These are phyloP conservation scores for Eupeodes latifasciatus DNA, from an alignment of 2,888 invertebrate species.

Conservation along the genomic window DNA sequence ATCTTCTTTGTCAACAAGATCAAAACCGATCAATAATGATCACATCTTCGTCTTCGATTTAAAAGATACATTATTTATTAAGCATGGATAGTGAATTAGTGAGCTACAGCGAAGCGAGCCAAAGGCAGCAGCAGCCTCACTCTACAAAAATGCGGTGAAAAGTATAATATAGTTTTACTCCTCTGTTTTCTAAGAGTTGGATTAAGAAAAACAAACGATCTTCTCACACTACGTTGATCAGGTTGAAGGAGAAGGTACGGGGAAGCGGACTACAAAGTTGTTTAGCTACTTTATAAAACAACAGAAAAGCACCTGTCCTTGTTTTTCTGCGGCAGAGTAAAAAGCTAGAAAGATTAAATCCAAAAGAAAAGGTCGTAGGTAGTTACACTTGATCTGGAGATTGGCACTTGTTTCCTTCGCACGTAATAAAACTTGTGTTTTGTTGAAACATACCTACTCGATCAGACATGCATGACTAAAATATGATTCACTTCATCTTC, in stretches of 20 bases:
- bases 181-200: constrained; percentile 23
- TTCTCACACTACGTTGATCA: constrained; percentile 13
- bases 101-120: neutral
- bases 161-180: constrained; percentile 36
- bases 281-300: constrained; percentile 46
- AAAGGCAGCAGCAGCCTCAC: constrained; percentile 57
- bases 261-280: constrained; percentile 30
- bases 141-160: constrained; percentile 61
- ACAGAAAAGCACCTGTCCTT: constrained; percentile 27
- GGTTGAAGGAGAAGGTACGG: constrained; percentile 1
- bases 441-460: neutral
- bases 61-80: constrained; percentile 52
- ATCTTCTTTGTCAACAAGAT: constrained; percentile 67
- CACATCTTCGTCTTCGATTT: constrained; percentile 70
- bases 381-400: neutral
- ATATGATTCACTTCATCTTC: too few species aligned
- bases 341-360: neutral
- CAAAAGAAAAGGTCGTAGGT: neutral
- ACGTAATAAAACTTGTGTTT: neutral
- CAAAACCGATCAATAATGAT: constrained; percentile 57
- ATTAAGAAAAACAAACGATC: constrained; percentile 13
- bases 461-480: too few species aligned
- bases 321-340: neutral
- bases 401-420: neutral
- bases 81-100: constrained; percentile 11